Percentiles rank a stretch among this genome's conserved stretches.
These are phyloP conservation scores for Plecturocebus donacophilus DNA, from an alignment of 2,113 vertebrate species.

Conservation along the genomic window DNA sequence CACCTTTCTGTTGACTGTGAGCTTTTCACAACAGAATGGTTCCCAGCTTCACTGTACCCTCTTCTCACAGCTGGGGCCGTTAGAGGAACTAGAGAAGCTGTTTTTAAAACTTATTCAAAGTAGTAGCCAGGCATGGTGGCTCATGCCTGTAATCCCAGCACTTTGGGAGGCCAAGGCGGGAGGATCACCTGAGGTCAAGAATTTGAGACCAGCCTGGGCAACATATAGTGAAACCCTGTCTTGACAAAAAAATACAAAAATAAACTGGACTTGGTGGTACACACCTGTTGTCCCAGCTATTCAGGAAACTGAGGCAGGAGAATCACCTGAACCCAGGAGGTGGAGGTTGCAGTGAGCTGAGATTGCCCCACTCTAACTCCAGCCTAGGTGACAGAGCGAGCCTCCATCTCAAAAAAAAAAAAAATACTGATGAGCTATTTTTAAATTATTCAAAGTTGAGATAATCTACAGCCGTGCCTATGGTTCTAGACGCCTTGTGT, in stretches of 20 bases:
- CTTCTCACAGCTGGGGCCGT: not conserved
- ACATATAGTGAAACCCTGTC: too few relatives aligned
- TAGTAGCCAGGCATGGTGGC: not conserved
- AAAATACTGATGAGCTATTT: not conserved
- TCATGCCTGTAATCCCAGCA: not conserved
- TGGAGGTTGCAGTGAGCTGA: not conserved
- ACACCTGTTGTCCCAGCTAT: not conserved
- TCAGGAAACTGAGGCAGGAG: not conserved
- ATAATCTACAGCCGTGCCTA: too few relatives aligned
- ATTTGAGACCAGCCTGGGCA: too few relatives aligned
- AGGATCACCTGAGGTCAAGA: not conserved
- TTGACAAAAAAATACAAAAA: too few relatives aligned
- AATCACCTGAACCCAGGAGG: not conserved
- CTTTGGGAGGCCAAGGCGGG: not conserved
- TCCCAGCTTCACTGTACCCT: not conserved
- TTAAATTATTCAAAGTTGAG: too few relatives aligned
- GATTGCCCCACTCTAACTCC: not conserved
- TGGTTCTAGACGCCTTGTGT: too few relatives aligned
- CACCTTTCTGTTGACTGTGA: not conserved
- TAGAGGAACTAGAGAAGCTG: not conserved
- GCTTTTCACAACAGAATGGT: not conserved
- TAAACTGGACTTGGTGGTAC: not conserved
- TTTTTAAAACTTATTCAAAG: not conserved
- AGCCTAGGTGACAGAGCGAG: not conserved
- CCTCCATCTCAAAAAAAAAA: not conserved